These are phyloP conservation scores for Anthophora plumipes DNA, from an alignment of 2,888 invertebrate genomes.

Conservation along the genomic window DNA sequence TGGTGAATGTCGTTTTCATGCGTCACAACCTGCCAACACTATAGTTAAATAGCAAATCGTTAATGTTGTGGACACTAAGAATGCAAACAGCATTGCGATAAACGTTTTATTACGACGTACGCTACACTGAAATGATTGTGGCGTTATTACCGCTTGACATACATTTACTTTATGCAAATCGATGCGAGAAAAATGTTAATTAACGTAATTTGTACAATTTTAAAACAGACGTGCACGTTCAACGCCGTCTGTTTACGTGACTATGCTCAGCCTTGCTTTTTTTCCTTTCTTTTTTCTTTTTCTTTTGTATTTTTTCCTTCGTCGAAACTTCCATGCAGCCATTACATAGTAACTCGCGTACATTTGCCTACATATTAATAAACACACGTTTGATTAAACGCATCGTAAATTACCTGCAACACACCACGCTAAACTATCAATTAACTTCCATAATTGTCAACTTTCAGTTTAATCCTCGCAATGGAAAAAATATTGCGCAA, in stretches of 20 bases:
- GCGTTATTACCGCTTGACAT: conserved; percentile 4
- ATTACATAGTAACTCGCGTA: no score
- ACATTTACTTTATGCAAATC: conserved; percentile 9
- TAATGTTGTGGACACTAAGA: not conserved
- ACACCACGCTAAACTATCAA: no score
- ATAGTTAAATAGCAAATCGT: conserved; percentile 31
- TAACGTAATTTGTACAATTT: not conserved
- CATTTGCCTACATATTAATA: not conserved
- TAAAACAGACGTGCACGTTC: not conserved
- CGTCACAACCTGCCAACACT: conserved; percentile 2
- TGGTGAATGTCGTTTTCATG: conserved; percentile 20
- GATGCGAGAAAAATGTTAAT: conserved; percentile 13
- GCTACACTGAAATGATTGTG: conserved; percentile 2
- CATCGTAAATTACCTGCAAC: no score
- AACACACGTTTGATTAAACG: not conserved
- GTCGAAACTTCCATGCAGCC: no score
- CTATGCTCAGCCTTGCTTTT: conserved; percentile 1
- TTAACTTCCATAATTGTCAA: no score
- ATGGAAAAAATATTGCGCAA: no score
- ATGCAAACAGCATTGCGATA: not conserved
- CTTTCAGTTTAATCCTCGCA: no score
- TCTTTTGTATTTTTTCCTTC: no score
- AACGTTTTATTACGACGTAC: conserved; percentile 5
- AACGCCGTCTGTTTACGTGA: not conserved
- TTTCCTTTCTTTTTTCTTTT: no score